Conservation (phyloP, 2,888 invertebrate species). For the Cryptus viduatorius region DNA sequence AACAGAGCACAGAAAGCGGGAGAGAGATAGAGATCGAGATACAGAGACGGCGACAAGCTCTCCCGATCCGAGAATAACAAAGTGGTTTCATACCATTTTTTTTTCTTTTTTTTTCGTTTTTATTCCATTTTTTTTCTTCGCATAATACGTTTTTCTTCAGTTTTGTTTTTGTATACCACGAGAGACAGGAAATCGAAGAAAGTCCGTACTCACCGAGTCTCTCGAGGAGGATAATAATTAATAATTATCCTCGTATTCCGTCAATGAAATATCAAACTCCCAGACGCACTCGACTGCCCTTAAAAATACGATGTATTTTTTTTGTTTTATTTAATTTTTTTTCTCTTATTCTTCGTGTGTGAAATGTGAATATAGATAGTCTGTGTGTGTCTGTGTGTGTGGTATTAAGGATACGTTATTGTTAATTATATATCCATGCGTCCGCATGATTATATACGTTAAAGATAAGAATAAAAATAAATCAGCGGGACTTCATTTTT, state of each 20-base stretch:
- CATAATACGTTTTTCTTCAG: conserved; percentile 42
- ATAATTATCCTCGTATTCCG: conserved; percentile 11
- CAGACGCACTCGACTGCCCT: conserved; percentile 78
- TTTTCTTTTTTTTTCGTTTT: conserved; percentile 43
- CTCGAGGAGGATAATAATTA: conserved; percentile 6
- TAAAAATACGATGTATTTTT: conserved; percentile 81
- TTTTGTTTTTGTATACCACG: conserved; percentile 35
- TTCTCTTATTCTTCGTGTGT: conserved; percentile 45
- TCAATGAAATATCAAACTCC: conserved; percentile 77
- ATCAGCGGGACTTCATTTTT: conserved; percentile 70
- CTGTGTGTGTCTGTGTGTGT: conserved; percentile 44
- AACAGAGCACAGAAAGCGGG: conserved; percentile 34
- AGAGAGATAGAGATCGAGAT: conserved; percentile 32
- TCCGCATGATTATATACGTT: conserved; percentile 74
- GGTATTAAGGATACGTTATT: conserved; percentile 69
- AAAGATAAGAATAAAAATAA: conserved; percentile 80
- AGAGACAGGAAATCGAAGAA: conserved; percentile 36
- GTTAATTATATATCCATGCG: conserved; percentile 67
- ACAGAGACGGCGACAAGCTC: conserved; percentile 2
- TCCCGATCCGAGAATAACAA: conserved; percentile 47
- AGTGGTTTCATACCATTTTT: conserved; percentile 70
- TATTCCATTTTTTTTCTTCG: conserved; percentile 9
- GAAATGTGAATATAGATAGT: conserved; percentile 66
- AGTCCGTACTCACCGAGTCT: conserved; percentile 26
- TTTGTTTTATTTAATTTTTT: conserved; percentile 27